Percentiles rank a stretch among this genome's conserved stretches.
Conservation (phyloP, 1,140 invertebrate genomes). For the Listronotus bonariensis region DNA sequence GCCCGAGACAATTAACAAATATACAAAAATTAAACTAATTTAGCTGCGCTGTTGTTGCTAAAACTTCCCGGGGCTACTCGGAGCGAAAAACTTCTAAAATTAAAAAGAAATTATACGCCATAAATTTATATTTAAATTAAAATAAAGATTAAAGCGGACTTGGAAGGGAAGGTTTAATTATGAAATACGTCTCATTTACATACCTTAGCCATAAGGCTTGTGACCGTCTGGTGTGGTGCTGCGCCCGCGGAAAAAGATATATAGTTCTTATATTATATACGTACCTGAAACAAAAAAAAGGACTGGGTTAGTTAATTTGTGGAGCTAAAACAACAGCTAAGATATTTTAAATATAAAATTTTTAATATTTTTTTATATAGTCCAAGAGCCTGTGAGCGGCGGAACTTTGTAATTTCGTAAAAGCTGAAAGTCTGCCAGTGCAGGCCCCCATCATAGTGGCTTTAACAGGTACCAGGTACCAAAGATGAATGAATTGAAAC, state of each 20-base stretch:
- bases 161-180: neutral
- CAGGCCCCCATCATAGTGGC: too few species aligned
- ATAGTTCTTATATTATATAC: constrained; percentile 8
- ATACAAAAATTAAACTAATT: neutral
- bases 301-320: neutral
- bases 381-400: too few species aligned
- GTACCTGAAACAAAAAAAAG: constrained; percentile 5
- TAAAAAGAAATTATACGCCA: constrained; percentile 15
- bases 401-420: too few species aligned
- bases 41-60: neutral
- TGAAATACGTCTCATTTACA: constrained; percentile 10
- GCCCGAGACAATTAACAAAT: neutral
- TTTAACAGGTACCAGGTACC: too few species aligned
- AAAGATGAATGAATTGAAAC: too few species aligned
- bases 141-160: constrained; percentile 10
- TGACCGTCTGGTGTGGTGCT: constrained; percentile 1
- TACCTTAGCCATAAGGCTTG: constrained; percentile 3
- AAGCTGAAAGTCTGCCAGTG: too few species aligned
- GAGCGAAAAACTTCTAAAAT: constrained; percentile 9
- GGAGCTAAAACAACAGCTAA: too few species aligned
- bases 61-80: neutral
- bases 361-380: too few species aligned
- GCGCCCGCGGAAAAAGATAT: constrained; percentile 7
- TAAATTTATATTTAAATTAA: constrained; percentile 24
- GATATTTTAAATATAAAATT: too few species aligned